phyloP scores from a whole-genome alignment of 2,113 vertebrate species.

The Amphiprion ocellaris region DNA sequence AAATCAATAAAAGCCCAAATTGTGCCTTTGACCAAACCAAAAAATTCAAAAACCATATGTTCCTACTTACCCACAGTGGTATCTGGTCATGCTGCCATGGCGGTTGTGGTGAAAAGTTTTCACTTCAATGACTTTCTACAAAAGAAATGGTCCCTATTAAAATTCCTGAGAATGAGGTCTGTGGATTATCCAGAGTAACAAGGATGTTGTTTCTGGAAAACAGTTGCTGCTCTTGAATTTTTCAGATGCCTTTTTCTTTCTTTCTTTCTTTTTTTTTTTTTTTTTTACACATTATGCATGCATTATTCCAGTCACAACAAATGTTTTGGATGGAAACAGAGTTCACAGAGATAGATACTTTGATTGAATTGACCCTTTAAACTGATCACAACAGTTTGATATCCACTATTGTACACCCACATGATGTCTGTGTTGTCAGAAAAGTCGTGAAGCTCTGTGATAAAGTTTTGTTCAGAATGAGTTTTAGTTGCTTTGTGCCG shows the following conservation, averaged over 20 bases:
- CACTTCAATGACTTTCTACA: constrained; percentile 29
- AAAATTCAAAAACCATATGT: constrained; percentile 16
- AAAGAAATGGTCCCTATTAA: constrained; percentile 43
- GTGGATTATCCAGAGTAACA: constrained; percentile 33
- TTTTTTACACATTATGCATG: neutral
- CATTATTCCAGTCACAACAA: neutral
- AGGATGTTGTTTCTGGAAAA: constrained; percentile 5
- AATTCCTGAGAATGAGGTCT: constrained; percentile 24
- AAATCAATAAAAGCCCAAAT: constrained; percentile 2
- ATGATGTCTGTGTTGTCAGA: neutral
- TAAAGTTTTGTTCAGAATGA: neutral
- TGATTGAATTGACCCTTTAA: neutral
- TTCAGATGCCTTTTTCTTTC: neutral
- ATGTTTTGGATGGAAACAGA: neutral
- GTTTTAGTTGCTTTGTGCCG: neutral
- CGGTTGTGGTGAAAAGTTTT: constrained; percentile 22
- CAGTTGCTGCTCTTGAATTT: neutral
- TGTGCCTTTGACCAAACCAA: constrained; percentile 1
- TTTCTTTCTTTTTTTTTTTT: neutral
- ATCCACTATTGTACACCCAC: neutral
- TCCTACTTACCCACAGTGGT: constrained; percentile 10
- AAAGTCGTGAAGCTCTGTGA: neutral
- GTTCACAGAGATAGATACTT: neutral
- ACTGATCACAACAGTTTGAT: neutral
- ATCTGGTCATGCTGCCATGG: constrained; percentile 28